Evolutionary conservation across 2,113 vertebrate genomes (phyloP), one percentile per base, ranked within the genome.

Genomic region (Paradoxurus hermaphroditus): DNA sequence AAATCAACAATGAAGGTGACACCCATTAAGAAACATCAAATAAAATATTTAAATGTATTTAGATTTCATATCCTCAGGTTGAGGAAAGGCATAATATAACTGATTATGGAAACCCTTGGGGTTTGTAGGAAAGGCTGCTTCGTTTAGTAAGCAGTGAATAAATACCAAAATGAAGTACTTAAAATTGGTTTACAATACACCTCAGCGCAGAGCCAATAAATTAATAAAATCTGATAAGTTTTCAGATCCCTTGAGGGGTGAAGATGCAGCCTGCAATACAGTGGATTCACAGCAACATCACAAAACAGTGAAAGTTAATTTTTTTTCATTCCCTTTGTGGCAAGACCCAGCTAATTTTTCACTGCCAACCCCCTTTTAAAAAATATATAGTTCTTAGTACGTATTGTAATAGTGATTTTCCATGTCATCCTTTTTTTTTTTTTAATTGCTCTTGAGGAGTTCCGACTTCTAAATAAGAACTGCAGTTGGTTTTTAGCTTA

Each of bases 131-230:
- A 90, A 93, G 56, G 41, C 65, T 46, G 75, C 86, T 92, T 70
- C 95, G 92, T 90, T 96, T 93, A 77, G 90, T 53, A 70, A 97
- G 87, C 77, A 92, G 81, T 95, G 91, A 97, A 92, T 98, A 98
- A 97, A 97, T 92, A 96, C 70, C 77, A 94, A 97, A 97, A 98
- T 90, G 95, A 98, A 98, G 90, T 97, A 96, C 94, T 97, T 97
- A 95, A 97, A 97, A 97, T 96, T 97, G 87, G 91, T 94, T 97
- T 97, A 92, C 87, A 96, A 81, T 95, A 96, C 49, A 97, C 95
- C 86, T 97, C 90, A 82, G 87, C 49, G 13, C 97, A 97, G 75
- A 97, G 94, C 95, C 94, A 86, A 97, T 96, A 97, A 97, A 97
- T 98, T 97, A 97, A 96, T 97, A 96, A 97, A 97, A 97, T 70